Evolutionary conservation across 92 coral and sea anemone species (phyloP).

Genomic region (Pocillopora meandrina): DNA sequence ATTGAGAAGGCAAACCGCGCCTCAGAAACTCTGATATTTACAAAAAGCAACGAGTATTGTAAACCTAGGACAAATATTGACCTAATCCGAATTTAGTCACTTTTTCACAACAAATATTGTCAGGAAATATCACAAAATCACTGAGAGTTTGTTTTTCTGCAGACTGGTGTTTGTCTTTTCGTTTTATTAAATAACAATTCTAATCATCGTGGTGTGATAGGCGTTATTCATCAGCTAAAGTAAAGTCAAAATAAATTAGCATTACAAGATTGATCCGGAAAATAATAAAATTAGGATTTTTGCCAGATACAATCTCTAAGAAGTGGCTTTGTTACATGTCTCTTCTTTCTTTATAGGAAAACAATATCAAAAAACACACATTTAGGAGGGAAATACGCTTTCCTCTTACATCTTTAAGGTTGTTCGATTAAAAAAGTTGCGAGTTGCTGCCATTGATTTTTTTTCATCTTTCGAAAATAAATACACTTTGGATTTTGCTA

Average conservation of each 20-base stretch:
- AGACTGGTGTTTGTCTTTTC: conserved; percentile 22
- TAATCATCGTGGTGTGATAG: background rate
- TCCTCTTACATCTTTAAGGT: background rate
- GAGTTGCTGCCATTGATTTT: background rate
- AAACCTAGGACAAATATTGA: conserved; percentile 7
- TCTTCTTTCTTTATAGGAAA: background rate
- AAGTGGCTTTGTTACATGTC: background rate
- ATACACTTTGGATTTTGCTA: background rate
- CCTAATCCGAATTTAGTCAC: conserved; percentile 12
- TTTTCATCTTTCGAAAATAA: background rate
- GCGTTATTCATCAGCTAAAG: background rate
- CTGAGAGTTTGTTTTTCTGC: conserved; percentile 10
- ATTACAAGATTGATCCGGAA: background rate
- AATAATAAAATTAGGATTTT: background rate
- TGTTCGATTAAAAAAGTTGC: background rate
- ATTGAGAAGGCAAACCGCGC: background rate
- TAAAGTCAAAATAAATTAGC: background rate
- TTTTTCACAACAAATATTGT: conserved; percentile 18
- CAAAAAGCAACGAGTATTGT: background rate
- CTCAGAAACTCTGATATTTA: background rate
- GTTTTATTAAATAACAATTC: conserved; percentile 15
- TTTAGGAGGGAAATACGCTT: background rate
- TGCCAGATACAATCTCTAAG: background rate
- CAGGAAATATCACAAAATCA: conserved; percentile 18
- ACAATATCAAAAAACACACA: background rate